Percentiles rank a stretch among this genome's conserved stretches.
These are phyloP conservation scores for Temnopleurus reevesii DNA, from an alignment of 53 echinoderm and acorn worm genomes.

Conservation along the genomic window DNA sequence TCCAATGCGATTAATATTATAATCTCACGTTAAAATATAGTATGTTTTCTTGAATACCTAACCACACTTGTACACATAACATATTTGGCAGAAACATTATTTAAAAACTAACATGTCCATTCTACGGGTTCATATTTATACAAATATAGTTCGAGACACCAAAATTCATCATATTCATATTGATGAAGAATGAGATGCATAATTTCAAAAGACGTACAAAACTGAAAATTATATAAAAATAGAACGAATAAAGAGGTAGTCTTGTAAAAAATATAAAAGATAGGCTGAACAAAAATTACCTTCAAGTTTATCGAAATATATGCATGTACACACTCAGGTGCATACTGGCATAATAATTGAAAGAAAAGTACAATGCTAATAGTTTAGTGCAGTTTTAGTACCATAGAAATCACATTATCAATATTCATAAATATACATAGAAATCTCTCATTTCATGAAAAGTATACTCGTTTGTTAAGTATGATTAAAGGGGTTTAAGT, in stretches of 20 bases:
- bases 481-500: no score
- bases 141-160: neutral
- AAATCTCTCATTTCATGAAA: no score
- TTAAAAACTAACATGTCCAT: no score
- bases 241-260: conserved; percentile 44
- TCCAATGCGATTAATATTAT: no score
- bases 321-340: neutral
- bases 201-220: conserved; percentile 30
- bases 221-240: conserved; percentile 43
- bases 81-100: no score
- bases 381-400: neutral
- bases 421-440: neutral
- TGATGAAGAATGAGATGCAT: conserved; percentile 26
- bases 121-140: neutral
- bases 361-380: neutral
- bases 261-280: conserved; percentile 34
- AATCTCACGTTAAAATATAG: no score
- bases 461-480: no score
- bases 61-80: no score
- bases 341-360: neutral
- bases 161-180: neutral
- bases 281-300: conserved; percentile 19
- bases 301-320: neutral
- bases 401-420: neutral
- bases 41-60: no score